Evolutionary conservation across 2,888 invertebrate species (phyloP), one percentile per base, ranked within the genome.

Genomic region (Hypomecis punctinalis): DNA sequence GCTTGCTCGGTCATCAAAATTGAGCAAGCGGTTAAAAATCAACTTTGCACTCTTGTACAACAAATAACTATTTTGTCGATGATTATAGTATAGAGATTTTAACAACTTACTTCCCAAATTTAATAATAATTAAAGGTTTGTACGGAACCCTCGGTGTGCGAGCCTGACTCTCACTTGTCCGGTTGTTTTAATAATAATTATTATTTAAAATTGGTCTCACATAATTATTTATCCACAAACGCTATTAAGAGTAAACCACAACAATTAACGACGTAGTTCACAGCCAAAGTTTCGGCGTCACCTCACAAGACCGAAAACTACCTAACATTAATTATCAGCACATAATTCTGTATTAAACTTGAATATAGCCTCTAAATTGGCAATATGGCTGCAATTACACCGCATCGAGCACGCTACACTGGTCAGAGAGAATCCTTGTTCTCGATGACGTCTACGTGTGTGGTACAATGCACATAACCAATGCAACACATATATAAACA

Each of bases 351-450:
- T 68, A 69, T 69, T 66, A 67, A 55, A 68, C 63, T 67, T 59
- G 53, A 65, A 54, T 69, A 70, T 78, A 67, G 75, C 68, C 71
- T 48, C 72, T 71, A 84, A 82, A 85, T 84, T 85, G 80, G 76
- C 80, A 80, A 77, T 81, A 74, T 77, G 80, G 78, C 76, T 73
- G 79, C 86, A 85, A 87, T 86, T 85, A 88, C 83, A 85, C 83
- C 81, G 82, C 66, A 77, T 70, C 66, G 75, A 68, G 68, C 70
- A 76, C 79, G 82, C 80, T 75, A 66, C 75, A 80, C 77, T 82
- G 79, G 81, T 75, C 83, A 79, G 74, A 68, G 74, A 80, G 79
- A 79, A 79, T 79, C 76, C 75, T 76, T 71, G 77, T 80, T 82
- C 83, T 83, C 77, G 11, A 54, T 36, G 51, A 37, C 7, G 49